These are phyloP conservation scores for Telmatherina bonti DNA, from an alignment of 2,797 vertebrate genomes.

Conservation along the genomic window DNA sequence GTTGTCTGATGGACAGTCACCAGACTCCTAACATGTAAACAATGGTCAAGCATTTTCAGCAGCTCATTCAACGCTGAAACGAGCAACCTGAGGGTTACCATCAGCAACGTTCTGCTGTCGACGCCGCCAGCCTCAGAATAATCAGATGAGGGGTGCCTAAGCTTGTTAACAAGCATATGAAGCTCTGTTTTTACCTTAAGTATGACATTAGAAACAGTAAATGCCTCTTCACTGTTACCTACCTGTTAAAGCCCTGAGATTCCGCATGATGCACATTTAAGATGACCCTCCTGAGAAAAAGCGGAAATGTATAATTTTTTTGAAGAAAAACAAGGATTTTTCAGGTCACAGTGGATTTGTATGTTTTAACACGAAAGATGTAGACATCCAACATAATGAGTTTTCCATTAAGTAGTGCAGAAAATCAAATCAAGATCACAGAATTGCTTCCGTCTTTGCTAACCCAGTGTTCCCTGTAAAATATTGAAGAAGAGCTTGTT, in stretches of 20 bases:
- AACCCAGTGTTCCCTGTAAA: neutral
- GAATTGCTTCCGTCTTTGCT: neutral
- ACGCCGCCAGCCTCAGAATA: slow-evolving; percentile 44
- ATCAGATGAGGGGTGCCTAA: slow-evolving; percentile 72
- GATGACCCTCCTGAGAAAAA: slow-evolving; percentile 10
- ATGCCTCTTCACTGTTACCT: slow-evolving; percentile 43
- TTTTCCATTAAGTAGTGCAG: neutral
- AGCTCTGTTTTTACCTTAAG: slow-evolving; percentile 61
- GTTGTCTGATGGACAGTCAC: slow-evolving; percentile 47
- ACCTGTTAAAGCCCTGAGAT: slow-evolving; percentile 30
- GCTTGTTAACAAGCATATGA: slow-evolving; percentile 74
- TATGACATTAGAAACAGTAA: slow-evolving; percentile 55
- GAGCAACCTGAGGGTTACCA: slow-evolving; percentile 57
- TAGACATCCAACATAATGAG: neutral
- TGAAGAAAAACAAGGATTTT: neutral
- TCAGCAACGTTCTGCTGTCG: slow-evolving; percentile 31
- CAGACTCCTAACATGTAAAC: slow-evolving; percentile 53
- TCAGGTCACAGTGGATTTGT: neutral
- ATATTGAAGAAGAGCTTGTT: neutral
- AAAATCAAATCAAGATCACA: neutral
- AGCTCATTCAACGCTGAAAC: slow-evolving; percentile 31
- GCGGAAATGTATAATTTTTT: slow-evolving; percentile 7
- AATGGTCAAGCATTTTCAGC: slow-evolving; percentile 49
- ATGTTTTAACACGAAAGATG: slow-evolving; percentile 10
- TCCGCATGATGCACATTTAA: slow-evolving; percentile 7